These are phyloP conservation scores for Pionites leucogaster DNA, from an alignment of 2,113 vertebrate genomes.

Conservation along the genomic window DNA sequence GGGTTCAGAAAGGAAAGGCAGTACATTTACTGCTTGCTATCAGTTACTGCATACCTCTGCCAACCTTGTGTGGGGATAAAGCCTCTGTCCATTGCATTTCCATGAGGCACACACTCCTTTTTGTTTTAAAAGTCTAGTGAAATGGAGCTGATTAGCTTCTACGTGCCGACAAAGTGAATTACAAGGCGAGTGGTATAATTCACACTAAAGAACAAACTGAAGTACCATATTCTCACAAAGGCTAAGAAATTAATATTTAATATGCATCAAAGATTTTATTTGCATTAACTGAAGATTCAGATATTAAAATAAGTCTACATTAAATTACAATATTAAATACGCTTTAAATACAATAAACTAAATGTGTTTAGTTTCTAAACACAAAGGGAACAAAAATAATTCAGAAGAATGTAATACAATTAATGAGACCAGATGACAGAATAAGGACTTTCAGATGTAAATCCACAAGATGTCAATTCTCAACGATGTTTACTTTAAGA, in stretches of 20 bases:
- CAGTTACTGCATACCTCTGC: not conserved
- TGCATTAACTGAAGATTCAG: constrained; percentile 55
- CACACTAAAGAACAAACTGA: not conserved
- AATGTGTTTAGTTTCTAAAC: constrained; percentile 39
- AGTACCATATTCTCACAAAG: not conserved
- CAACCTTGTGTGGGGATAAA: not conserved
- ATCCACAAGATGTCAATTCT: constrained; percentile 43
- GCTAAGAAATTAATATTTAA: constrained; percentile 19
- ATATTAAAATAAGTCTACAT: constrained; percentile 73
- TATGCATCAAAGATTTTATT: constrained; percentile 58
- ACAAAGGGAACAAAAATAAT: constrained; percentile 63
- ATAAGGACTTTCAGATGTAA: constrained; percentile 43
- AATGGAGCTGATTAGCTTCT: not conserved
- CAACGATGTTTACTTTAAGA: constrained; percentile 59
- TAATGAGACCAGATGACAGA: constrained; percentile 54
- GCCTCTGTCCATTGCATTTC: not conserved
- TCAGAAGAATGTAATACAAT: constrained; percentile 44
- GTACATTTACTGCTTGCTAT: not conserved
- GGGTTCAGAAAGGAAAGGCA: not conserved
- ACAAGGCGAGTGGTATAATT: not conserved
- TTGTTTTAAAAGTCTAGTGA: not conserved
- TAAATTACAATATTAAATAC: constrained; percentile 78
- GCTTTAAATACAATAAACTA: constrained; percentile 69
- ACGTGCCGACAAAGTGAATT: not conserved
- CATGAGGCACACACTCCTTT: not conserved